These are phyloP conservation scores for Tyrophagus putrescentiae DNA, from an alignment of 1,140 invertebrate species.

Conservation along the genomic window DNA sequence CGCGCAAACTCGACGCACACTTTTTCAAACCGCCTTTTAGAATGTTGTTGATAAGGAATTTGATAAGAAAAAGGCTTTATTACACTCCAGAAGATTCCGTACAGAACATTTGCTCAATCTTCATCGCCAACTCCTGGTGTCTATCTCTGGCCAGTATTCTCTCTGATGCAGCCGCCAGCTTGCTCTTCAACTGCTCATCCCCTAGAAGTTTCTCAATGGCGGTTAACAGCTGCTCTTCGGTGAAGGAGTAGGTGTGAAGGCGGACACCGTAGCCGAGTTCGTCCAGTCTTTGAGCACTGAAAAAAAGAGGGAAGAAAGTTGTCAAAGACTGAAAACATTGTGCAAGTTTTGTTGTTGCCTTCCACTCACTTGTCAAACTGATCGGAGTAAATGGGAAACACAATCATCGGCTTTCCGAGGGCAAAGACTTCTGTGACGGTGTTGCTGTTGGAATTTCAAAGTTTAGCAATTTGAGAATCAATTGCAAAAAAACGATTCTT, in stretches of 20 bases:
- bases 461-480: too few species aligned
- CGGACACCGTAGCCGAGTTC: constrained; percentile 14
- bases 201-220: not conserved
- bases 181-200: not conserved
- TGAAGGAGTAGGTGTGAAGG: constrained; percentile 14
- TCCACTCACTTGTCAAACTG: constrained; percentile 23
- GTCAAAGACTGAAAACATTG: too few species aligned
- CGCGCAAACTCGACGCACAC: too few species aligned
- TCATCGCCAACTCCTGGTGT: not conserved
- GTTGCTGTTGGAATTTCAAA: too few species aligned
- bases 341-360: too few species aligned
- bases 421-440: constrained; percentile 13
- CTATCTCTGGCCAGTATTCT: not conserved
- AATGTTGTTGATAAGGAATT: too few species aligned
- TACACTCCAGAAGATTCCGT: too few species aligned
- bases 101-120: constrained; percentile 2
- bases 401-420: constrained; percentile 19
- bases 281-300: constrained; percentile 20
- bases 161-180: not conserved
- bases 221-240: constrained; percentile 16
- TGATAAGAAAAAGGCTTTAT: too few species aligned
- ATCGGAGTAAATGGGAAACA: constrained; percentile 21
- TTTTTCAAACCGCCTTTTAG: too few species aligned
- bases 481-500: too few species aligned
- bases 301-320: too few species aligned